phyloP scores from a whole-genome alignment of 2,888 invertebrate species.

The Agrotis clavis region DNA sequence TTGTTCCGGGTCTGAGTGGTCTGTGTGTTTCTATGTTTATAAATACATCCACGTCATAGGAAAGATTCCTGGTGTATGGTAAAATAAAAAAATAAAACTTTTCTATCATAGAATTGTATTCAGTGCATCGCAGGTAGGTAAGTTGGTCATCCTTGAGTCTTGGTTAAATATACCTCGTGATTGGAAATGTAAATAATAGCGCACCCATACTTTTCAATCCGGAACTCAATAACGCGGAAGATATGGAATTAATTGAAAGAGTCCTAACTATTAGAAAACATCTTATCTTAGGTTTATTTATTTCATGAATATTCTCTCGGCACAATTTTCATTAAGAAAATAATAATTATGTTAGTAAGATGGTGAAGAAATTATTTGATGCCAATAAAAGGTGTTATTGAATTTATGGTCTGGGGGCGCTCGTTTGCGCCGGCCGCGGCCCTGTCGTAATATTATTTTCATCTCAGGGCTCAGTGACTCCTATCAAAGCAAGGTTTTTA shows the following conservation, averaged over 20 bases:
- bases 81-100: no score
- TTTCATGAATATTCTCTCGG: background rate
- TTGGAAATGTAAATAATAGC: no score
- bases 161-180: no score
- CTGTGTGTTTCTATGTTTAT: no score
- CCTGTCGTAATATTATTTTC: slow-evolving; percentile 46
- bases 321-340: slow-evolving; percentile 10
- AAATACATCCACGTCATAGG: no score
- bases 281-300: background rate
- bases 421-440: slow-evolving; percentile 31
- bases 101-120: no score
- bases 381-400: slow-evolving; percentile 51
- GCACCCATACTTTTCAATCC: background rate
- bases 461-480: slow-evolving; percentile 31
- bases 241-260: background rate
- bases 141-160: background rate
- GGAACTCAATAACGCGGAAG: background rate
- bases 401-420: slow-evolving; percentile 39
- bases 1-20: no score
- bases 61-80: no score
- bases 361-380: slow-evolving; percentile 43
- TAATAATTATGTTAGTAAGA: slow-evolving; percentile 10
- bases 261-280: background rate
- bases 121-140: background rate
- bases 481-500: slow-evolving; percentile 37